phyloP scores from a whole-genome alignment of 2,888 invertebrate genomes.

The Orthonevra nobilis region DNA sequence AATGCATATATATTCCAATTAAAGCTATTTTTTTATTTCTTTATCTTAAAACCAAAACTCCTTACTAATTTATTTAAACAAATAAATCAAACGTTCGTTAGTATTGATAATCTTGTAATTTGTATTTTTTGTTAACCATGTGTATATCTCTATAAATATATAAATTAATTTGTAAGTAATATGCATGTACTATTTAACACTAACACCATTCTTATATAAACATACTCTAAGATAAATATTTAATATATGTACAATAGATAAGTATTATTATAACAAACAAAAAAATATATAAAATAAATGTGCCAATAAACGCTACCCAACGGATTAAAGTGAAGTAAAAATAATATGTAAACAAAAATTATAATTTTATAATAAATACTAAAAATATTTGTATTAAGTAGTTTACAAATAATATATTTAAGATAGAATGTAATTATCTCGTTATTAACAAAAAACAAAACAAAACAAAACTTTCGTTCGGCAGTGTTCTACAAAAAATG shows the following conservation, averaged over 20 bases:
- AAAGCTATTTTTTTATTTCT: too few species aligned
- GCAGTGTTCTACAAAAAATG: conserved; percentile 17
- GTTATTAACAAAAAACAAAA: conserved; percentile 3
- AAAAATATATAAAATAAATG: conserved; percentile 76
- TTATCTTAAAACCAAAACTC: too few species aligned
- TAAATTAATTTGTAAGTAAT: conserved; percentile 51
- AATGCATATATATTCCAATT: too few species aligned
- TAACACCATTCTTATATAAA: conserved; percentile 30
- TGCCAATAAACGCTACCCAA: conserved; percentile 76
- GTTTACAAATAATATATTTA: conserved; percentile 48
- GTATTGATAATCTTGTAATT: conserved; percentile 27
- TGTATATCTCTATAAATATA: conserved; percentile 39
- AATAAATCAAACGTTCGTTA: conserved; percentile 17
- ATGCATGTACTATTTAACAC: conserved; percentile 57
- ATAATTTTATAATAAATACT: conserved; percentile 60
- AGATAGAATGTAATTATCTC: conserved; percentile 55
- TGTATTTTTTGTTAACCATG: conserved; percentile 48
- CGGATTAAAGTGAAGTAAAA: conserved; percentile 63
- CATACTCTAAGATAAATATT: not conserved
- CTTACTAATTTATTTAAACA: conserved; percentile 25
- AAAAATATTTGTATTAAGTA: conserved; percentile 41
- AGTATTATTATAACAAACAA: conserved; percentile 44
- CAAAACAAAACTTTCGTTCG: conserved; percentile 24
- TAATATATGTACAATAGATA: conserved; percentile 42
- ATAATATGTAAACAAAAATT: conserved; percentile 31